Conservation (phyloP, 2,888 invertebrate genomes). For the Leptopilina myrica region DNA sequence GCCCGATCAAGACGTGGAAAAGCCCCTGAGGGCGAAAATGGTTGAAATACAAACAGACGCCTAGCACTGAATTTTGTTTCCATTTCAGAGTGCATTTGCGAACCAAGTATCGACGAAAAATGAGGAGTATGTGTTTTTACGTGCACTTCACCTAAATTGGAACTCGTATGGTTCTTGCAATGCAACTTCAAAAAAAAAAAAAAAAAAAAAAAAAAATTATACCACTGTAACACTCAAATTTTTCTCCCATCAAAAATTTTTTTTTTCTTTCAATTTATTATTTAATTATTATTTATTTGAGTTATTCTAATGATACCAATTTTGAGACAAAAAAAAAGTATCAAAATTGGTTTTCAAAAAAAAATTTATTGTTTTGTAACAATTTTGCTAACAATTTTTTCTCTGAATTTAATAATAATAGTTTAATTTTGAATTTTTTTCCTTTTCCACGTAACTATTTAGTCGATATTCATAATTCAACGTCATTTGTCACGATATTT, state of each 20-base stretch:
- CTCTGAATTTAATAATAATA: too few species aligned
- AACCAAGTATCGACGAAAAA: slow-evolving; percentile 16
- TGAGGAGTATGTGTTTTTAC: slow-evolving; percentile 22
- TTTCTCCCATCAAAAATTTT: slow-evolving; percentile 5
- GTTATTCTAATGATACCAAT: too few species aligned
- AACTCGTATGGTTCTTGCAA: slow-evolving; percentile 7
- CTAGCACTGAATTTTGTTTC: slow-evolving; percentile 30
- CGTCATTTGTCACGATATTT: too few species aligned
- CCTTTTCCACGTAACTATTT: too few species aligned
- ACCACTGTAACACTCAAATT: neutral
- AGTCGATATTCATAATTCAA: too few species aligned
- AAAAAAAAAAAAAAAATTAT: neutral
- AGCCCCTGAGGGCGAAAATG: slow-evolving; percentile 13
- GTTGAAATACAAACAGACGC: slow-evolving; percentile 23
- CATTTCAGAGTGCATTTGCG: slow-evolving; percentile 31
- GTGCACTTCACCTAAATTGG: slow-evolving; percentile 23
- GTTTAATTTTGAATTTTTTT: too few species aligned
- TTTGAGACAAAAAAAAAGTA: too few species aligned
- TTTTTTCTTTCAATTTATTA: neutral
- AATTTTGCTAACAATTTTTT: too few species aligned
- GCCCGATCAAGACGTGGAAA: slow-evolving; percentile 28
- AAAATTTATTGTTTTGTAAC: too few species aligned
- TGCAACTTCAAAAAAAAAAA: neutral
- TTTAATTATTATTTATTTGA: too few species aligned
- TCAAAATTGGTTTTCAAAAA: too few species aligned